phyloP scores from a whole-genome alignment of 2,113 vertebrate genomes.

The Phylloscopus whistleri region DNA sequence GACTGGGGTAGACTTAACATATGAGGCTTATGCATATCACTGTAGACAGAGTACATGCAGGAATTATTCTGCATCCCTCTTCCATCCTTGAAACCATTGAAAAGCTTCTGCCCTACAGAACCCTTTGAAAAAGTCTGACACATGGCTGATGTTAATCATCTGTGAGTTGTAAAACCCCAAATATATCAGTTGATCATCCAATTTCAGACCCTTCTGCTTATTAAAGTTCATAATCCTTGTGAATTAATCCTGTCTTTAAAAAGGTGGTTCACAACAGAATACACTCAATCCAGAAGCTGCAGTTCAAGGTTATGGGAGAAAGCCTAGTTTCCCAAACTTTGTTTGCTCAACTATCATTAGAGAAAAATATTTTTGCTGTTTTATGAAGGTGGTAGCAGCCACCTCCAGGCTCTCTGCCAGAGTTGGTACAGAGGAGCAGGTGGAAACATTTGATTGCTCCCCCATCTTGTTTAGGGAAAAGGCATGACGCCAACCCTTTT shows the following conservation, averaged over 20 bases:
- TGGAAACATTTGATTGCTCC: not conserved
- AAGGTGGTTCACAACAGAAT: not conserved
- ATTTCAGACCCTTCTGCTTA: not conserved
- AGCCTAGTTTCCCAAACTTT: slow-evolving; percentile 3
- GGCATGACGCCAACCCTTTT: not conserved
- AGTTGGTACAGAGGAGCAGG: not conserved
- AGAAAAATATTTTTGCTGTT: not conserved
- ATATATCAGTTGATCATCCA: not conserved
- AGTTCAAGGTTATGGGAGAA: not conserved
- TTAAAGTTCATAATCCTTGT: not conserved
- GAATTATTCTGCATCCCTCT: not conserved
- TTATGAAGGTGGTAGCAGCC: not conserved
- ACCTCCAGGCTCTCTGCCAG: not conserved
- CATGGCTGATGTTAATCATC: not conserved
- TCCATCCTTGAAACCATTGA: not conserved
- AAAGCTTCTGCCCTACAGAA: not conserved
- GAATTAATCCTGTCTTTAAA: not conserved
- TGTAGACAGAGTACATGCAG: not conserved
- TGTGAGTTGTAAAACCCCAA: not conserved
- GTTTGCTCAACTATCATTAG: not conserved
- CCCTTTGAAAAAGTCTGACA: not conserved
- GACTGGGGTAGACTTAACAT: not conserved
- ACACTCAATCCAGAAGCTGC: not conserved
- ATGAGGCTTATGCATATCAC: not conserved
- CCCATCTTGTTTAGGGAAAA: not conserved